These are phyloP conservation scores for Chironomus striatipennis DNA, from an alignment of 1,140 invertebrate species.

Conservation along the genomic window DNA sequence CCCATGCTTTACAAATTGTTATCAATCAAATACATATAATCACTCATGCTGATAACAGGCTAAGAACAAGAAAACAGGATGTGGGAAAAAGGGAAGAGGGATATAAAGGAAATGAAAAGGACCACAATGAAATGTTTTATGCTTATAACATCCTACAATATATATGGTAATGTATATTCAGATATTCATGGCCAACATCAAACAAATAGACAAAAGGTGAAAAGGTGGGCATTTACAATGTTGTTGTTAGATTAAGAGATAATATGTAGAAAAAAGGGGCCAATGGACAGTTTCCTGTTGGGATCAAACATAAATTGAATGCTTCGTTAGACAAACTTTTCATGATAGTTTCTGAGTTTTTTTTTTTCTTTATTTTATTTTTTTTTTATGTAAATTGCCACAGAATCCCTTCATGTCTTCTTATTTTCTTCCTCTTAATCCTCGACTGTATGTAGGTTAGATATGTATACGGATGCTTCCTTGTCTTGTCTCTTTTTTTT, in stretches of 20 bases:
- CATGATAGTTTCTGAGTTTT: background rate
- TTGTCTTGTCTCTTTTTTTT: no score
- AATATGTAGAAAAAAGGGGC: background rate
- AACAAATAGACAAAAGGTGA: background rate
- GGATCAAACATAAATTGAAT: constrained; percentile 20
- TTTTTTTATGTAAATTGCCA: background rate
- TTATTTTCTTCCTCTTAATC: background rate
- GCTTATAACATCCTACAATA: no score
- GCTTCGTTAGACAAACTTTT: constrained; percentile 19
- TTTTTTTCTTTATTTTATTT: background rate
- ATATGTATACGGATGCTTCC: no score
- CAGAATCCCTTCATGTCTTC: background rate
- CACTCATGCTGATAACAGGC: background rate
- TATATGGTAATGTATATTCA: no score
- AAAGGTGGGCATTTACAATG: background rate
- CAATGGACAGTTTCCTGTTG: constrained; percentile 15
- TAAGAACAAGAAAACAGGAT: no score
- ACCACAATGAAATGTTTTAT: background rate
- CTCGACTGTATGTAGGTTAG: no score
- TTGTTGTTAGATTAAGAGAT: constrained; percentile 14
- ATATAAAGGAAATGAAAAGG: background rate
- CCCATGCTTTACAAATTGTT: background rate
- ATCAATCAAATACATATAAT: constrained; percentile 10
- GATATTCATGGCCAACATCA: background rate
- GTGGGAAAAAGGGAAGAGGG: no score